These are phyloP conservation scores for Acrocephalus arundinaceus DNA, from an alignment of 2,113 vertebrate species.

Conservation along the genomic window DNA sequence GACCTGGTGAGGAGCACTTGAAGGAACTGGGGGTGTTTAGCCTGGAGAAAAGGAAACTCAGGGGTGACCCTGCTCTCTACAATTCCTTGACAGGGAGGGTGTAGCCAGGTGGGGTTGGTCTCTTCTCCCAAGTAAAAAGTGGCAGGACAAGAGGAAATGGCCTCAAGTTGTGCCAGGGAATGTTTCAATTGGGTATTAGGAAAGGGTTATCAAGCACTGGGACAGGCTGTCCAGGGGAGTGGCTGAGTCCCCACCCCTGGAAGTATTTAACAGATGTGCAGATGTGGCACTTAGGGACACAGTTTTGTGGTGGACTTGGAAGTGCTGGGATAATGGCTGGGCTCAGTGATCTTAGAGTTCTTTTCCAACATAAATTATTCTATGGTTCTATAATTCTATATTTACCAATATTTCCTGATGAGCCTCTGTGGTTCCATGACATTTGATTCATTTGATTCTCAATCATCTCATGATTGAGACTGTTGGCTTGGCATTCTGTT, in stretches of 20 bases:
- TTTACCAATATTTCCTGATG: background rate
- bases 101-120: background rate
- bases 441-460: background rate
- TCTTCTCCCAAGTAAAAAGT: background rate
- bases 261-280: background rate
- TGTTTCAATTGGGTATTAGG: background rate
- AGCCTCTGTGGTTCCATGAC: background rate
- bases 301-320: background rate
- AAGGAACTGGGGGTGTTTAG: background rate
- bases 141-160: background rate
- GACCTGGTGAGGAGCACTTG: accelerated
- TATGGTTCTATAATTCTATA: background rate
- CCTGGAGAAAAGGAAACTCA: background rate
- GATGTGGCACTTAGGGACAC: background rate
- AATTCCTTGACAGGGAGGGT: background rate
- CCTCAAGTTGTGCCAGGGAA: background rate
- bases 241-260: background rate
- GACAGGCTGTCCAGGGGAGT: background rate
- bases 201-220: background rate
- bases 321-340: background rate
- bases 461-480: too few relatives aligned
- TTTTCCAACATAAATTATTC: background rate
- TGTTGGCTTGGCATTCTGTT: background rate
- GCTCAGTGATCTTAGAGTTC: background rate
- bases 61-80: background rate